Conservation (phyloP, 2,797 vertebrate species). For the Malurus leucopterus region DNA sequence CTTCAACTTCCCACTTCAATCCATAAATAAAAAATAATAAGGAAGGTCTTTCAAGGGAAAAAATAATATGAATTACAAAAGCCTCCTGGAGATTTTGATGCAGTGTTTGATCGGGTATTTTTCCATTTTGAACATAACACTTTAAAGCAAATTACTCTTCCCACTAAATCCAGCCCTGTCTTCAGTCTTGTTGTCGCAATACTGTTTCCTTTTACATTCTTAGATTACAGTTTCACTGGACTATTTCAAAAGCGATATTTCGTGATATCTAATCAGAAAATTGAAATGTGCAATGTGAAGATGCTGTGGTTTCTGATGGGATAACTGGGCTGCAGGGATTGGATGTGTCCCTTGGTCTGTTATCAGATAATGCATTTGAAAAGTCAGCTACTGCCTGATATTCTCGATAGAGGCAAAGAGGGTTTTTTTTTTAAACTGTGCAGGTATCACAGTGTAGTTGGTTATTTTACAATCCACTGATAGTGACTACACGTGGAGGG, state of each 20-base stretch:
- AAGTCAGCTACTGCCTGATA: accelerated
- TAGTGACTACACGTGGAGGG: neutral
- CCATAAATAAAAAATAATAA: neutral
- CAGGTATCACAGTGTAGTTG: neutral
- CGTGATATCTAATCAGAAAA: neutral
- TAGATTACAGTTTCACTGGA: neutral
- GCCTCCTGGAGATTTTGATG: neutral
- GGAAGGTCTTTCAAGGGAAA: neutral
- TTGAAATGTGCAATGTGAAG: neutral
- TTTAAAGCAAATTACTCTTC: neutral
- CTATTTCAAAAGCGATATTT: neutral
- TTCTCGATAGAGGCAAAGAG: neutral
- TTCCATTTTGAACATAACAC: neutral
- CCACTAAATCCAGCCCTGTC: accelerated
- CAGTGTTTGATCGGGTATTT: neutral
- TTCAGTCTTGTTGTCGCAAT: neutral
- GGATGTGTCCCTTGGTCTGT: neutral
- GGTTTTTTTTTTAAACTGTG: neutral
- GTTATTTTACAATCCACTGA: neutral
- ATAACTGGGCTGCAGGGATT: neutral
- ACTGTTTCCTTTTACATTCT: neutral
- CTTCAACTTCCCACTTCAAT: neutral
- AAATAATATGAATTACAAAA: neutral
- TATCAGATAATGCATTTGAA: neutral
- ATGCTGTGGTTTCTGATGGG: neutral